These are phyloP conservation scores for Xanthostigma xanthostigma DNA, from an alignment of 2,888 invertebrate species.

Conservation along the genomic window DNA sequence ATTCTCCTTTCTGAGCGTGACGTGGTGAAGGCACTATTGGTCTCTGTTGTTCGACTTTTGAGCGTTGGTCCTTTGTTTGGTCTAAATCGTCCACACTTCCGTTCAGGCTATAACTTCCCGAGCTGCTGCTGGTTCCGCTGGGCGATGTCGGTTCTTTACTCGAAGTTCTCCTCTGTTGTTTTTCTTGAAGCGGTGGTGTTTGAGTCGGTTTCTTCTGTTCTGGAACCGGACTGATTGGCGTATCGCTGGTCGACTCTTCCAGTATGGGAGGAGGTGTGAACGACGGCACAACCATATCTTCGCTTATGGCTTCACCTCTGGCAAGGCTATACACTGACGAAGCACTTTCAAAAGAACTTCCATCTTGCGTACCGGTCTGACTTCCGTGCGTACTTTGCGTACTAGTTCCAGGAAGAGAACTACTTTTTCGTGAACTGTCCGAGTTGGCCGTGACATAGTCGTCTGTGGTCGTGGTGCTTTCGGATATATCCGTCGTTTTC, in stretches of 20 bases:
- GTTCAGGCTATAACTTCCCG: conserved; percentile 38
- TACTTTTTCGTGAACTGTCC: conserved; percentile 51
- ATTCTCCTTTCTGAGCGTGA: conserved; percentile 34
- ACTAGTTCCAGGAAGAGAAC: conserved; percentile 18
- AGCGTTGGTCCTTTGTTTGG: conserved; percentile 4
- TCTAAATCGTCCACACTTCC: conserved; percentile 16
- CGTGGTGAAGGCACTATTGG: conserved; percentile 22
- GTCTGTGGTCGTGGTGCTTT: conserved; percentile 70
- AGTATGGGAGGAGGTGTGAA: conserved; percentile 42
- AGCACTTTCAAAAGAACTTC: conserved; percentile 78
- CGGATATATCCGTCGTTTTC: conserved; percentile 65
- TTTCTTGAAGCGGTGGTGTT: conserved; percentile 6
- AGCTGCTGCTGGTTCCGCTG: conserved; percentile 39
- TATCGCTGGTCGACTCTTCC: conserved; percentile 31
- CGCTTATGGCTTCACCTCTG: conserved; percentile 50
- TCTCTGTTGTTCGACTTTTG: conserved; percentile 13
- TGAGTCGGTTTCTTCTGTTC: conserved; percentile 18
- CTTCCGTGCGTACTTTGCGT: conserved; percentile 4
- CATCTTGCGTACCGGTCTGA: conserved; percentile 46
- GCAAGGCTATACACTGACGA: conserved; percentile 67
- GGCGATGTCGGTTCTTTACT: conserved; percentile 32
- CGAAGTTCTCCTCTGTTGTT: background rate
- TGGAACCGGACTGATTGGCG: conserved; percentile 26
- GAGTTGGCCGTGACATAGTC: conserved; percentile 80
- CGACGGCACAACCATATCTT: conserved; percentile 46